Evolutionary conservation across 2,888 invertebrate genomes (phyloP), one percentile per base, ranked within the genome.

Genomic region (Macrosoma leucophasiata): DNA sequence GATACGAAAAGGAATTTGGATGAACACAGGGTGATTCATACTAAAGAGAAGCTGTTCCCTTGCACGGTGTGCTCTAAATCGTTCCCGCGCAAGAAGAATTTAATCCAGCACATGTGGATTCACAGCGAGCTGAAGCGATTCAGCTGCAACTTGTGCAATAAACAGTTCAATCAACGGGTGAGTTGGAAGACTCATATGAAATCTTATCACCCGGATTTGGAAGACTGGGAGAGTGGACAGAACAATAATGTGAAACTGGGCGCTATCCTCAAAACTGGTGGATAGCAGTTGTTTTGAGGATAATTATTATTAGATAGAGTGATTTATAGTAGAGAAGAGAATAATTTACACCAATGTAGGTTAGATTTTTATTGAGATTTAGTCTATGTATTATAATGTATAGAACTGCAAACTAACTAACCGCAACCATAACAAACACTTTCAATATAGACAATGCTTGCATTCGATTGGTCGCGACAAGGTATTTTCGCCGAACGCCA

Each of bases 1-100:
- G 67, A 65, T 4, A 66, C 73, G 1, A 70, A 72, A 46, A 58
- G 63, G 12, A 61, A 55, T 18, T 49, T 76, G 4, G 68, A 73
- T 12, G 75, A 85, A 7, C 87, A 87, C 39, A 70, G 72, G 30
- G 79, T 85, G 3, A 77, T 79, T 1, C 88, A 88, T 43, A 86
- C 86, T 3, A 78, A 81, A 43, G 86, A 86, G 36, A 86, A 82
- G 31, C 55, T 74, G 1, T 84, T 74, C 22, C 68, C 75, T 0
- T 88, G 88, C 46, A 69, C 77, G 0, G 69, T 82, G 0, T 88
- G 88, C 39, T 56, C 69, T 0, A 84, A 82, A 48, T 57, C 67
- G 1, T 84, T 79, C 42, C 62, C 81, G 1, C 58, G 76, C 5
- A 75, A 76, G 47, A 78, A 78, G 51, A 76, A 75, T 48, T 50